Percentiles rank a stretch among this genome's conserved stretches.
Conservation (phyloP, 2,797 vertebrate genomes). For the Trichosurus vulpecula region DNA sequence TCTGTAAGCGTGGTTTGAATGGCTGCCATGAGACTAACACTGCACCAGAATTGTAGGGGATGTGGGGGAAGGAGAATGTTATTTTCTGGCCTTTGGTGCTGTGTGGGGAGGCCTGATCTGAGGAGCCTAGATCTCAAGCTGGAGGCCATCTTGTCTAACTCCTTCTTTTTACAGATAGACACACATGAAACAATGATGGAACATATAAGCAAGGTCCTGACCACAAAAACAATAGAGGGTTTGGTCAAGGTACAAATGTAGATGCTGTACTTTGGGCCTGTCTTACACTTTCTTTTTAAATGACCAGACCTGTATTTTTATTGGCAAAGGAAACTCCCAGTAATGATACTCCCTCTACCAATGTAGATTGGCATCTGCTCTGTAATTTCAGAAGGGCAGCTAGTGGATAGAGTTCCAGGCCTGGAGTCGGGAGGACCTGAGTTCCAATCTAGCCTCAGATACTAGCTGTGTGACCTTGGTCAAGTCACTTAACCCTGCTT, state of each 20-base stretch:
- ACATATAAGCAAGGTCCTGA: slow-evolving; percentile 4
- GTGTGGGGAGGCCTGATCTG: not conserved
- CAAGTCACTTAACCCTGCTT: not conserved
- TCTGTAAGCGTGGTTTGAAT: not conserved
- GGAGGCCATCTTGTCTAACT: not conserved
- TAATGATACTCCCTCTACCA: not conserved
- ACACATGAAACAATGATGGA: not conserved
- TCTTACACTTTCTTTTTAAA: not conserved
- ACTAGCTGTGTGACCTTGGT: not conserved
- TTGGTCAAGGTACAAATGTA: not conserved
- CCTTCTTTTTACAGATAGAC: not conserved
- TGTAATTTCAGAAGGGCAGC: not conserved
- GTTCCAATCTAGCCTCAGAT: not conserved
- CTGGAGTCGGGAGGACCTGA: not conserved
- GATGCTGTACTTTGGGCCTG: not conserved
- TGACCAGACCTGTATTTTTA: not conserved
- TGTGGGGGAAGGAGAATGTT: slow-evolving; percentile 2
- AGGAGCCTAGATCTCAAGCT: not conserved
- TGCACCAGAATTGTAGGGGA: not conserved
- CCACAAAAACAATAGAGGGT: not conserved
- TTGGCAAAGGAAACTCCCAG: not conserved
- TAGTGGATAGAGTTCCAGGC: not conserved
- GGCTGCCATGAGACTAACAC: too few species aligned
- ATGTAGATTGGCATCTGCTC: not conserved
- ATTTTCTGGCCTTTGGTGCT: not conserved